Evolutionary conservation across 2,888 invertebrate genomes (phyloP).

Genomic region (Anodontia alba): DNA sequence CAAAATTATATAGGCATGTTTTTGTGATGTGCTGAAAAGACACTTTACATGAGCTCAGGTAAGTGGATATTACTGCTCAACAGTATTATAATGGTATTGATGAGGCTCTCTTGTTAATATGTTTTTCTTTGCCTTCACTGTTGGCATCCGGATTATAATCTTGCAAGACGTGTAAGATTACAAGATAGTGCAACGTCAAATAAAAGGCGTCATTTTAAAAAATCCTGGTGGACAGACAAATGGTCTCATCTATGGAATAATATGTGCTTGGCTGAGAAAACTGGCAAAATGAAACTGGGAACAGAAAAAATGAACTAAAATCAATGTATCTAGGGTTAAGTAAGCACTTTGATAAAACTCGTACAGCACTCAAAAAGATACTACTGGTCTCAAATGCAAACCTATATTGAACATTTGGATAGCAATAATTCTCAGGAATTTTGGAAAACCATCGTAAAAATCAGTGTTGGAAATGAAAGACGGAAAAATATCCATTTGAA

Average conservation of each 20-base stretch:
- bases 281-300: background rate
- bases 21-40: too few relatives aligned
- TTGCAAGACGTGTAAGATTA: background rate
- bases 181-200: background rate
- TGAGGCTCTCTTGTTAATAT: too few relatives aligned
- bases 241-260: background rate
- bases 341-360: background rate
- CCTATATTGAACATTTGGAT: background rate
- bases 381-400: slow-evolving; percentile 10
- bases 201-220: background rate
- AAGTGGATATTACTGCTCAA: too few relatives aligned
- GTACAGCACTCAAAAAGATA: slow-evolving; percentile 10
- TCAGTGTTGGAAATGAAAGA: background rate
- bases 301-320: slow-evolving; percentile 3
- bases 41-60: too few relatives aligned
- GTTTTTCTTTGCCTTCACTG: too few relatives aligned
- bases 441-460: slow-evolving; percentile 4
- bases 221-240: background rate
- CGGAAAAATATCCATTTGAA: background rate
- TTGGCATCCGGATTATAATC: too few relatives aligned
- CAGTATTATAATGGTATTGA: too few relatives aligned
- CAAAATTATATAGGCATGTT: too few relatives aligned
- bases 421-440: background rate
- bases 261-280: background rate
- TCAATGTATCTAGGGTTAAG: background rate